Percentiles rank a stretch among this genome's conserved stretches.
Conservation (phyloP, 2,113 vertebrate species). For the Eonycteris spelaea region DNA sequence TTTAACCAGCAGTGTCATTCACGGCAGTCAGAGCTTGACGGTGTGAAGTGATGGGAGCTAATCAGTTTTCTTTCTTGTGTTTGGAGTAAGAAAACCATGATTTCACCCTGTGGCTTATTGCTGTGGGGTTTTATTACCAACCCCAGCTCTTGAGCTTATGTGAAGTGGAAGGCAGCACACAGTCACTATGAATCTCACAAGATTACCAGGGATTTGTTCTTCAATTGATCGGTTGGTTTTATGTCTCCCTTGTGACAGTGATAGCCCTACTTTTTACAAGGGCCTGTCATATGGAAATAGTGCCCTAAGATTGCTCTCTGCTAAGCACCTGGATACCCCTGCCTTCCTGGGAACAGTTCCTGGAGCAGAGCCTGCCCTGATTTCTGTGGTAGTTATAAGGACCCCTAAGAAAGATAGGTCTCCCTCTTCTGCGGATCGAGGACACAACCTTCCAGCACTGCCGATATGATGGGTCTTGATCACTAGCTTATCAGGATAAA, state of each 20-base stretch:
- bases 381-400: neutral
- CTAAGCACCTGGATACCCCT: neutral
- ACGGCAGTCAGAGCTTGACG: neutral
- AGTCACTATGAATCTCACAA: neutral
- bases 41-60: neutral
- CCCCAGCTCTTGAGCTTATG: neutral
- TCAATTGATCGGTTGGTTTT: neutral
- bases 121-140: neutral
- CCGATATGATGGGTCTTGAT: neutral
- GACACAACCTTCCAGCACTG: neutral
- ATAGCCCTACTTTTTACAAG: neutral
- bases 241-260: neutral
- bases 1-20: neutral
- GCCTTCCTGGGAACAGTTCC: neutral
- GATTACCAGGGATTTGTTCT: neutral
- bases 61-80: conserved; percentile 26
- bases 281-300: neutral
- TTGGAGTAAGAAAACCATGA: neutral
- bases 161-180: neutral
- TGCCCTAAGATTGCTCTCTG: neutral
- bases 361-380: neutral
- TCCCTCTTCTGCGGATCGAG: neutral
- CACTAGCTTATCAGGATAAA: neutral
- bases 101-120: neutral
- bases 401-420: neutral